phyloP scores from a whole-genome alignment of 2,113 vertebrate genomes.

The Pseudorasbora parva region DNA sequence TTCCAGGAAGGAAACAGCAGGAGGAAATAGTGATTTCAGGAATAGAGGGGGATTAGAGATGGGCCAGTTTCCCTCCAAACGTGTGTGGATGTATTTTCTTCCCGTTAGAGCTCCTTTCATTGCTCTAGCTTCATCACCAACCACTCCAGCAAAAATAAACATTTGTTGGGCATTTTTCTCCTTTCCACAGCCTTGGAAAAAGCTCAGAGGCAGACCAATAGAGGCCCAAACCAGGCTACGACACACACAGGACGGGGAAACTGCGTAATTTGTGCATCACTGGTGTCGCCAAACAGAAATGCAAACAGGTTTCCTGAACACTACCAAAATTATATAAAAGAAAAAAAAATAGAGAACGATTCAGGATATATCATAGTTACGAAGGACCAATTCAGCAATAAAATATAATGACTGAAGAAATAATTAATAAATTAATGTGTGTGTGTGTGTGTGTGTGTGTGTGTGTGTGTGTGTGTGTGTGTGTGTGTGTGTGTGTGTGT shows the following conservation, averaged over 20 bases:
- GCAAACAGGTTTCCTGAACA: slow-evolving; percentile 1
- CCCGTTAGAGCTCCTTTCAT: slow-evolving; percentile 41
- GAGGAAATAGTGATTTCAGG: slow-evolving; percentile 48
- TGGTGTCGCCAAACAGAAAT: background rate
- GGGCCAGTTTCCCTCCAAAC: slow-evolving; percentile 38
- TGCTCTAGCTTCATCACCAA: slow-evolving; percentile 35
- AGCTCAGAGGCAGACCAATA: slow-evolving; percentile 23
- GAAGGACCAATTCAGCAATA: background rate
- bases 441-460: too few species aligned
- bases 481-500: too few species aligned
- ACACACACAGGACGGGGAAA: background rate
- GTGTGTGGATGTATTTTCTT: slow-evolving; percentile 34
- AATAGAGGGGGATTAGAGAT: slow-evolving; percentile 43
- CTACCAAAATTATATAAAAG: background rate
- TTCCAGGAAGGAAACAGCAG: slow-evolving; percentile 3
- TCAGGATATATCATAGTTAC: too few species aligned
- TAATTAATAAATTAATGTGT: too few species aligned
- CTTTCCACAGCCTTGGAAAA: background rate
- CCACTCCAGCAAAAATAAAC: slow-evolving; percentile 58
- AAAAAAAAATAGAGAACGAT: too few species aligned
- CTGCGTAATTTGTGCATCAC: background rate
- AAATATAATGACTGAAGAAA: background rate
- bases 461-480: too few species aligned
- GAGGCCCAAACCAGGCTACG: slow-evolving; percentile 5
- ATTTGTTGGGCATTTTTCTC: slow-evolving; percentile 58